Conservation (phyloP, 2,113 vertebrate species). For the Pogona vitticeps region DNA sequence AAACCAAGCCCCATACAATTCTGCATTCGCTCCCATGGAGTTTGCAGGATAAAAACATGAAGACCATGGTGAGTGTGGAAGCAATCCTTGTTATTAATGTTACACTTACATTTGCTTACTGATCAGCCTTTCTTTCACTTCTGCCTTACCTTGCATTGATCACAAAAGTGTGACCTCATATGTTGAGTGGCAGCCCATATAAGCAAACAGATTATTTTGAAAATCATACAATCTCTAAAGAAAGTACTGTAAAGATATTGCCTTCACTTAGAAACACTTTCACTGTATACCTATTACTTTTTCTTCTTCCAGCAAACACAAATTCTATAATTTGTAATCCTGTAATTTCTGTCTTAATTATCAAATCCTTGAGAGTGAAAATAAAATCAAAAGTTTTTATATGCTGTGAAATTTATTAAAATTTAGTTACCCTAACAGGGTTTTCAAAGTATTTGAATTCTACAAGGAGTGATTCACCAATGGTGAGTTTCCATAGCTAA, state of each 20-base stretch:
- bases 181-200: background rate
- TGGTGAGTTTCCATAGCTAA: no score
- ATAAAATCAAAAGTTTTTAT: no score
- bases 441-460: no score
- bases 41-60: background rate
- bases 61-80: background rate
- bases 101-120: background rate
- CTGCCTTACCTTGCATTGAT: background rate
- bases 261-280: background rate
- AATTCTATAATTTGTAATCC: background rate
- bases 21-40: background rate
- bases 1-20: background rate
- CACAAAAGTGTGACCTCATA: conserved; percentile 1
- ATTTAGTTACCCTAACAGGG: no score
- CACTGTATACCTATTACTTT: background rate
- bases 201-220: background rate
- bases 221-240: background rate
- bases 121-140: background rate
- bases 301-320: background rate
- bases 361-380: background rate
- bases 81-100: background rate
- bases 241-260: background rate
- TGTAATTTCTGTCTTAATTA: background rate
- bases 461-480: no score
- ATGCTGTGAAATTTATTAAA: no score